These are phyloP conservation scores for Pristiophorus japonicus DNA, from an alignment of 2,113 vertebrate species.

Conservation along the genomic window DNA sequence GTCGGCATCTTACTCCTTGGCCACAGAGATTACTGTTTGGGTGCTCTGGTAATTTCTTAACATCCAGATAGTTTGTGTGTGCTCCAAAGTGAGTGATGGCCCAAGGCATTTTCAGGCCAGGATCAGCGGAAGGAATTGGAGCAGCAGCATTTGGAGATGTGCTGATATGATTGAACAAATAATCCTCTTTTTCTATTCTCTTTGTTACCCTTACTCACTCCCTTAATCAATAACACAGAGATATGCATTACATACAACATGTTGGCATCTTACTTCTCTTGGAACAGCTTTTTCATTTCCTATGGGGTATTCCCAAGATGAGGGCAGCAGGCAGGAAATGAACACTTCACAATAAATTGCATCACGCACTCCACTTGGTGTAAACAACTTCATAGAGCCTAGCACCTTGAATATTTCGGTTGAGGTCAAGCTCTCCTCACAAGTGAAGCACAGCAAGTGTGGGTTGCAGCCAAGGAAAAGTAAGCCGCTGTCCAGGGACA, in stretches of 20 bases:
- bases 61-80: background rate
- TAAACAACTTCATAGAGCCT: no score
- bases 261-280: background rate
- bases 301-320: background rate
- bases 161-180: background rate
- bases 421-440: no score
- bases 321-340: background rate
- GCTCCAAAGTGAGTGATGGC: background rate
- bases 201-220: background rate
- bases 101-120: background rate
- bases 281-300: background rate
- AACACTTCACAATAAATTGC: background rate
- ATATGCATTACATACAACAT: background rate
- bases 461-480: background rate
- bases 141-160: background rate
- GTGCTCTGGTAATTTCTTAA: background rate
- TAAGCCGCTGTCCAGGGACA: background rate
- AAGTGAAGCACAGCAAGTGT: background rate
- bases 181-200: background rate
- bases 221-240: background rate
- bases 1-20: no score
- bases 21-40: background rate
- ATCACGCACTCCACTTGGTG: background rate
- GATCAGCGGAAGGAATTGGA: background rate
- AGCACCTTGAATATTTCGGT: no score